A percentile compares a stretch with the other conserved stretches of the same genome.
These are phyloP conservation scores for Drosophila vallismaia DNA, from an alignment of 2,888 invertebrate genomes.

Conservation along the genomic window DNA sequence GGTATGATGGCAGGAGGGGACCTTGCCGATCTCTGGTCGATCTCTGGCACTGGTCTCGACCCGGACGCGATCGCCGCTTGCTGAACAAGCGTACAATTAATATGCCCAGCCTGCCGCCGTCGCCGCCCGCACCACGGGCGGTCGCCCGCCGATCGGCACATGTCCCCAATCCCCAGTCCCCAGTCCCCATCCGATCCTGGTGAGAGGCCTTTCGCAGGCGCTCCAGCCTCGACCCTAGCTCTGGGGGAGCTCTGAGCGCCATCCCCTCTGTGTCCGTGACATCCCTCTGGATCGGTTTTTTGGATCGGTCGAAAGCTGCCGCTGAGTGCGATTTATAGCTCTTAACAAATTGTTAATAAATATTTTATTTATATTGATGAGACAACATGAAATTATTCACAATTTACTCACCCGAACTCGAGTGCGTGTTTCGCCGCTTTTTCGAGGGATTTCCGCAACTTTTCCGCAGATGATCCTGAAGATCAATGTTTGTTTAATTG, in stretches of 20 bases:
- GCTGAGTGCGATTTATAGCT: conserved; percentile 69
- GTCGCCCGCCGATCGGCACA: conserved; percentile 49
- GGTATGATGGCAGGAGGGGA: conserved; percentile 1
- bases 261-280: conserved; percentile 5
- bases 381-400: conserved; percentile 74
- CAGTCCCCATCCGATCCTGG: conserved; percentile 33
- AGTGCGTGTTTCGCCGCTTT: conserved; percentile 12
- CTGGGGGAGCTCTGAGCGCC: conserved; percentile 15
- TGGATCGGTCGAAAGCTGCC: conserved; percentile 45
- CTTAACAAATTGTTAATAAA: conserved; percentile 77
- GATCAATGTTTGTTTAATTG: conserved; percentile 2
- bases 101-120: conserved; percentile 64
- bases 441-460: conserved; percentile 30
- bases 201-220: conserved; percentile 36
- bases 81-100: conserved; percentile 77
- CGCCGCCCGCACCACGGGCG: conserved; percentile 69
- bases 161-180: conserved; percentile 33
- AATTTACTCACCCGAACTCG: conserved; percentile 52
- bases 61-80: conserved; percentile 52
- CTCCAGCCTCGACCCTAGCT: conserved; percentile 12
- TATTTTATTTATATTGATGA: conserved; percentile 78
- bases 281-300: conserved; percentile 1
- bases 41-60: conserved; percentile 32
- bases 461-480: conserved; percentile 27
- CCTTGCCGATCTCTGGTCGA: conserved; percentile 11